Evolutionary conservation across 2,113 vertebrate species (phyloP).

Genomic region (Gorsachius goisagi): DNA sequence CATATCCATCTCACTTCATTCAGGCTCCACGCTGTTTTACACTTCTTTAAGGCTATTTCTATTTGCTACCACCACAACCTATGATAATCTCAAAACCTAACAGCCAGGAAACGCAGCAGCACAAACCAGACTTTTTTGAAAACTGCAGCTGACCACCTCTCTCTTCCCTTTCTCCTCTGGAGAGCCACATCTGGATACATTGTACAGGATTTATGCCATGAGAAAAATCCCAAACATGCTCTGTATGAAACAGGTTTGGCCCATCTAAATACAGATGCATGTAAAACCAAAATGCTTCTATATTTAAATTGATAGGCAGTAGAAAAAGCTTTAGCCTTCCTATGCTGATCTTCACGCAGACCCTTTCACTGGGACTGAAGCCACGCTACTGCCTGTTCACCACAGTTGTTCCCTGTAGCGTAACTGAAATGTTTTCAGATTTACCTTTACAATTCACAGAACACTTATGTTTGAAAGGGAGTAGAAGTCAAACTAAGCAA

Average conservation of each 20-base stretch:
- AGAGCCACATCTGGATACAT: neutral
- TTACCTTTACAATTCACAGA: neutral
- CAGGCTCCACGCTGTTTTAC: neutral
- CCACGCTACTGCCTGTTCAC: neutral
- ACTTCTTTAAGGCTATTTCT: neutral
- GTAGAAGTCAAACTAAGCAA: constrained; percentile 2
- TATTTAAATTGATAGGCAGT: neutral
- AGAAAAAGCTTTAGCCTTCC: neutral
- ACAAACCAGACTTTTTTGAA: neutral
- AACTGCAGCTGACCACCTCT: neutral
- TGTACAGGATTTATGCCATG: neutral
- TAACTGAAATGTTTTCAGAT: neutral
- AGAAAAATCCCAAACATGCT: neutral
- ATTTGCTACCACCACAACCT: neutral
- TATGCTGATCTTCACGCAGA: neutral
- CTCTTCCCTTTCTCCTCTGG: neutral
- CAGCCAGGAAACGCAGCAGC: neutral
- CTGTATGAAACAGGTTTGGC: neutral
- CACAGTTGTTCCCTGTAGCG: neutral
- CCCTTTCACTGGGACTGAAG: neutral
- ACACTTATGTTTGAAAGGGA: neutral
- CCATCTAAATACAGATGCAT: neutral
- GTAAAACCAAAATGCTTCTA: neutral
- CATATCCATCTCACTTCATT: neutral
- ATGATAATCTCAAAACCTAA: neutral